Evolutionary conservation across 2,113 vertebrate species (phyloP), one percentile per base, ranked within the genome.

Genomic region (Cromileptes altivelis): DNA sequence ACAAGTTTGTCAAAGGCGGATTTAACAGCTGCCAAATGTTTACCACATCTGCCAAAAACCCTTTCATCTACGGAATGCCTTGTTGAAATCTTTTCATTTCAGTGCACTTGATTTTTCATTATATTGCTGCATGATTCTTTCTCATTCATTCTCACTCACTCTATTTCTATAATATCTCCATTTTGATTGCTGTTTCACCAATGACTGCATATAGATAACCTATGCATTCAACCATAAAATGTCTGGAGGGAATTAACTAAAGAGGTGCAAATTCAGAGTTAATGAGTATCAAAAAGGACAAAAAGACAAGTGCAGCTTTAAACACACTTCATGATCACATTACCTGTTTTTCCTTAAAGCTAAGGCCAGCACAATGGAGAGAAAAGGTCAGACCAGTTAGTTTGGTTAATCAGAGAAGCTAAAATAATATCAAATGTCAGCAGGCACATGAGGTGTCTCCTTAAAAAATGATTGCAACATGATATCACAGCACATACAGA

Each of bases 301-400:
- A 75, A 90, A 71, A 86, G 47, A 86, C 56, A 82, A 79, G 68
- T 56, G 4, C 13, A n/a, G 42, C 21, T 40, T 55, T 10, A 17
- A 18, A 64, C 12, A 85, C 50, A 83, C 17, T 3, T 52, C 2
- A 25, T 9, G 19, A 65, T 30, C 64, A 85, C 64, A 37, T 93
- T 92, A 93, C 92, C 93, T 93, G 83, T 56, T 85, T 62, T 40
- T 91, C 91, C 89, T 93, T 84, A 94, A 91, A 93, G 85, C 91
- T 73, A 73, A 49, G 50, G 90, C 6, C 81, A 92, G 94, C 94
- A 93, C 18, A 55, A 52, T 89, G 79, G 89, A 82, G 81, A 87
- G 71, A 91, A 85, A 88, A 75, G 74, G 70, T 68, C 47, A 82
- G 1, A 88, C 6, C 15, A 18, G 84, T 92, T 90, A 92, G 85